Evolutionary conservation across 2,888 invertebrate genomes (phyloP).

Genomic region (Eupeodes latifasciatus): DNA sequence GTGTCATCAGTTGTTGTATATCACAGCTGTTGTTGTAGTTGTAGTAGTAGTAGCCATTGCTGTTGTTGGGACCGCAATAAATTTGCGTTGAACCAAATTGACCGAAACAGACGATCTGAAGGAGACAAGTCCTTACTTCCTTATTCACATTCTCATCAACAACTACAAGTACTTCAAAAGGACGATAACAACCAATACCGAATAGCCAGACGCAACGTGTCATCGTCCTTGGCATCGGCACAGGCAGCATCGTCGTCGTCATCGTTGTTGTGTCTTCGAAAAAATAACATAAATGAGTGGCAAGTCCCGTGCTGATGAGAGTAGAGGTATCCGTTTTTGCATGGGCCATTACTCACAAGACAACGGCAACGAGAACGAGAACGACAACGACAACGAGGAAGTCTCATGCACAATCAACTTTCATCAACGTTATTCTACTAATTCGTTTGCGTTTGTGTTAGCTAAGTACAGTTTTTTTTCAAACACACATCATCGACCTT

Average conservation of each 20-base stretch:
- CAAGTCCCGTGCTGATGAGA: conserved; percentile 64
- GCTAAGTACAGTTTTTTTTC: conserved; percentile 54
- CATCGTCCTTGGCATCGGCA: background rate
- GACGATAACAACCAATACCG: conserved; percentile 22
- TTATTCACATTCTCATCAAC: background rate
- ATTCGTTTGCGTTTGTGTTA: conserved; percentile 26
- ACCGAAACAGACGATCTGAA: conserved; percentile 57
- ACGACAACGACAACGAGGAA: background rate
- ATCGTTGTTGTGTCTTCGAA: conserved; percentile 23
- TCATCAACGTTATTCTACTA: conserved; percentile 45
- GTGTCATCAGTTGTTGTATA: conserved; percentile 62
- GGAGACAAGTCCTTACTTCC: background rate
- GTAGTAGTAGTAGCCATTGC: background rate
- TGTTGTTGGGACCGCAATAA: conserved; percentile 61
- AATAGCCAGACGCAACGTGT: conserved; percentile 48
- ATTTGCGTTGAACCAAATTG: conserved; percentile 63
- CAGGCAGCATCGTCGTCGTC: too few relatives aligned
- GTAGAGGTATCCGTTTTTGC: conserved; percentile 59
- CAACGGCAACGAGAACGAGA: background rate
- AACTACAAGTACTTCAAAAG: conserved; percentile 29
- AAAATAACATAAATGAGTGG: conserved; percentile 63
- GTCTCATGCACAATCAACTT: conserved; percentile 26
- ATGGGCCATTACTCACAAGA: conserved; percentile 69
- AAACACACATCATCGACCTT: conserved; percentile 52
- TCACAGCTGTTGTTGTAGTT: conserved; percentile 24